phyloP scores from a whole-genome alignment of 2,888 invertebrate species.

The Dastarcus helophoroides region DNA sequence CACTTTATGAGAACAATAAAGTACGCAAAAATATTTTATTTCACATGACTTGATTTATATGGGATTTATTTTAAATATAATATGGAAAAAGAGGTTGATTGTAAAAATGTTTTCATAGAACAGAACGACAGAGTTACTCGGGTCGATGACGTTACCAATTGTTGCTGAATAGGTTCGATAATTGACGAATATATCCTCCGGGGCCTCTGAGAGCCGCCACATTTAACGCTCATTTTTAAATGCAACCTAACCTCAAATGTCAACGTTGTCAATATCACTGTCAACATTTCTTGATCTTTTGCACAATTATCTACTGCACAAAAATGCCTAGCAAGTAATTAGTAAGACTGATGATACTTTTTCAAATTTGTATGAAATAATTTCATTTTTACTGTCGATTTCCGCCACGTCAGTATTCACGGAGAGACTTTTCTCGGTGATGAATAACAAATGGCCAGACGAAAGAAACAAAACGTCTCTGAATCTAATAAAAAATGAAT shows the following conservation, averaged over 20 bases:
- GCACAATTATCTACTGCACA: conserved; percentile 5
- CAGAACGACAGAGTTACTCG: conserved; percentile 1
- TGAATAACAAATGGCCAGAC: conserved; percentile 5
- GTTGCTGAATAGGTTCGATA: too few relatives aligned
- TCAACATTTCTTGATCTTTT: conserved; percentile 5
- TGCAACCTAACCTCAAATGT: too few relatives aligned
- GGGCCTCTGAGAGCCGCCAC: too few relatives aligned
- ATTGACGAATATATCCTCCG: too few relatives aligned
- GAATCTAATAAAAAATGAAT: conserved; percentile 6
- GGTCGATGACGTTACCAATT: too few relatives aligned
- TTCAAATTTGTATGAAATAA: conserved; percentile 4
- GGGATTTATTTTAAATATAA: background rate
- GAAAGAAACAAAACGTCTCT: conserved; percentile 7
- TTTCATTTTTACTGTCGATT: conserved; percentile 4
- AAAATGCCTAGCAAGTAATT: conserved; percentile 3
- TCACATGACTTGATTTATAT: conserved; percentile 1
- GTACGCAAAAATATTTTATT: conserved; percentile 1
- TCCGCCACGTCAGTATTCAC: conserved; percentile 4
- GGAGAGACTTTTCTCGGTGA: conserved; percentile 4
- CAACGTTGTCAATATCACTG: background rate
- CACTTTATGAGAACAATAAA: conserved; percentile 1
- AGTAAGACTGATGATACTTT: conserved; percentile 1
- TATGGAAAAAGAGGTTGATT: conserved; percentile 1
- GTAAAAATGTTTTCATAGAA: background rate
- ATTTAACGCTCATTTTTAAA: too few relatives aligned